These are phyloP conservation scores for Spodoptera littoralis DNA, from an alignment of 2,888 invertebrate genomes.

Conservation along the genomic window DNA sequence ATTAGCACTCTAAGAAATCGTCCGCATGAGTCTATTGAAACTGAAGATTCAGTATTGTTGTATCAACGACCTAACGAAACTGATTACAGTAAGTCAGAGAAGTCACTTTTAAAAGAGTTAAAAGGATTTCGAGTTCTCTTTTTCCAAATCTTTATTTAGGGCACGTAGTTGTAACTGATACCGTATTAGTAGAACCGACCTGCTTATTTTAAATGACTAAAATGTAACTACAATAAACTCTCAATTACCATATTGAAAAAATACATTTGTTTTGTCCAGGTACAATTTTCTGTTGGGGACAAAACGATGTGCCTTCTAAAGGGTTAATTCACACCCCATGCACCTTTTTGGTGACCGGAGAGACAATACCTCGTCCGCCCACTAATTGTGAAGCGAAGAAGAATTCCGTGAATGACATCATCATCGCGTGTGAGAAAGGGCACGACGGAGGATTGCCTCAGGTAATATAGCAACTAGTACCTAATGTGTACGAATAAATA, in stretches of 20 bases:
- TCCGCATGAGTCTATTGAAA: conserved; percentile 66
- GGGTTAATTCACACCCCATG: conserved; percentile 71
- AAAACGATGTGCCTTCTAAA: conserved; percentile 72
- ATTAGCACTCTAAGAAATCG: conserved; percentile 61
- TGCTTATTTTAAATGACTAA: background rate
- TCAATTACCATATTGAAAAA: no score
- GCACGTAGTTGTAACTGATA: background rate
- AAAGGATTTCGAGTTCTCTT: no score
- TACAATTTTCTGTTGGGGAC: conserved; percentile 81
- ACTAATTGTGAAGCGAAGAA: conserved; percentile 71
- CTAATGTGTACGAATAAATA: no score
- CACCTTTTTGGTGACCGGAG: conserved; percentile 77
- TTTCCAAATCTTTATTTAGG: no score
- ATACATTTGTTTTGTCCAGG: conserved; percentile 43
- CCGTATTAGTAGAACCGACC: background rate
- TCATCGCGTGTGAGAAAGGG: conserved; percentile 75
- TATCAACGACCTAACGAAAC: conserved; percentile 76
- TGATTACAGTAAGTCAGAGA: conserved; percentile 70
- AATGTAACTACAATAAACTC: no score
- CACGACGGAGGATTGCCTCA: conserved; percentile 82
- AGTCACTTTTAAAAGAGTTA: background rate
- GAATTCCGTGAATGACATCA: conserved; percentile 66
- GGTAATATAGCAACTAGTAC: conserved; percentile 57
- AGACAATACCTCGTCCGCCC: conserved; percentile 79
- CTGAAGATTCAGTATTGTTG: conserved; percentile 66